Conservation (phyloP, 2,888 invertebrate genomes). For the Agonopterix heracliana region DNA sequence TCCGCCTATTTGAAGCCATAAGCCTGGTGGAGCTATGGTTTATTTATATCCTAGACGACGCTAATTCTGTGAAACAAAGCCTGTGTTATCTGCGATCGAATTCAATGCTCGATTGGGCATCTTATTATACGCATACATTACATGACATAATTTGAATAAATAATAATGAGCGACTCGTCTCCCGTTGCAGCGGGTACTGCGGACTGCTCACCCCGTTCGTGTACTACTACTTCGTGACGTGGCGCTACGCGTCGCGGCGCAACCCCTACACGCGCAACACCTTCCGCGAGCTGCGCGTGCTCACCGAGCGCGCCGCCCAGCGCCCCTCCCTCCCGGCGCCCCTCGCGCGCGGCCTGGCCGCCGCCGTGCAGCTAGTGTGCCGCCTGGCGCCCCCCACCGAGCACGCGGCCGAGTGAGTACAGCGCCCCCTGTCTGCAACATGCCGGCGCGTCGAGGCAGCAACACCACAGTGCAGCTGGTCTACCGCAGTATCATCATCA, state of each 20-base stretch:
- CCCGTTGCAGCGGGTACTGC: constrained; percentile 86
- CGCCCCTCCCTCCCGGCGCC: constrained; percentile 82
- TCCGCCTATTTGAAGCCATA: no score
- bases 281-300: constrained; percentile 89
- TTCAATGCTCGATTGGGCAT: no score
- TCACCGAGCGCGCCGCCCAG: constrained; percentile 80
- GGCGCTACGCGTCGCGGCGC: constrained; percentile 93
- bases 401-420: constrained; percentile 7
- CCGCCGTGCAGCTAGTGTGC: constrained; percentile 81
- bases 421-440: background rate
- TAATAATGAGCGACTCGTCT: background rate
- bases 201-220: constrained; percentile 95
- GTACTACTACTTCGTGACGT: constrained; percentile 96
- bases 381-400: constrained; percentile 81
- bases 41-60: no score
- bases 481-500: no score
- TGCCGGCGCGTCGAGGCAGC: no score
- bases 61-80: no score
- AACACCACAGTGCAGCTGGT: background rate
- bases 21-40: no score
- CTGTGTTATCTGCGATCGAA: no score
- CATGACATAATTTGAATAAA: no score
- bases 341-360: constrained; percentile 75
- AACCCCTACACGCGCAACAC: constrained; percentile 97
- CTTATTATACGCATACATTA: no score